Conservation (phyloP, 1,140 invertebrate species). For the Platyura marginata region DNA sequence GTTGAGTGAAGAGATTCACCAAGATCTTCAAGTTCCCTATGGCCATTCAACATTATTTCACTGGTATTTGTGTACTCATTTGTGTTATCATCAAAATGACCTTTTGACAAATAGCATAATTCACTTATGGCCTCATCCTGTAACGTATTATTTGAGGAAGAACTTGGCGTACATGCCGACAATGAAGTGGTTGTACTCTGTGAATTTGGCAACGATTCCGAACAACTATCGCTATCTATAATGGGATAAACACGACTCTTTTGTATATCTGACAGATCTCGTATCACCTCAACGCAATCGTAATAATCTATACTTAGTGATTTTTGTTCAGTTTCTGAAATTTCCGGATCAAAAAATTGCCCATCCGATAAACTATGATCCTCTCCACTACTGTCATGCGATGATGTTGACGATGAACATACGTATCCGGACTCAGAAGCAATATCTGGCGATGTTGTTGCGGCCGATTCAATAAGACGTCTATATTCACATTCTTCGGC, state of each 20-base stretch:
- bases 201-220: conserved; percentile 2
- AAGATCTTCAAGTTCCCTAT: background rate
- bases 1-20: too few species aligned
- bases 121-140: background rate
- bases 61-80: background rate
- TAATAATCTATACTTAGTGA: conserved; percentile 5
- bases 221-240: background rate
- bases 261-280: background rate
- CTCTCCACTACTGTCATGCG: conserved; percentile 7
- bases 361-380: conserved; percentile 25
- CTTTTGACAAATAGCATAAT: background rate
- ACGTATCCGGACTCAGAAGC: conserved; percentile 31
- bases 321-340: conserved; percentile 19
- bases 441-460: conserved; percentile 21
- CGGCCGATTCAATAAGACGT: conserved; percentile 24
- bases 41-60: background rate
- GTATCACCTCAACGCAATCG: background rate
- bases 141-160: conserved; percentile 1
- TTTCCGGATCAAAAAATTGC: conserved; percentile 31
- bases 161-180: conserved; percentile 1
- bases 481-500: conserved; percentile 33
- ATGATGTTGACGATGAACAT: conserved; percentile 18
- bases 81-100: background rate
- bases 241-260: background rate
- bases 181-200: conserved; percentile 2